Conservation (phyloP, 1,140 invertebrate species). For the Sogatella furcifera region DNA sequence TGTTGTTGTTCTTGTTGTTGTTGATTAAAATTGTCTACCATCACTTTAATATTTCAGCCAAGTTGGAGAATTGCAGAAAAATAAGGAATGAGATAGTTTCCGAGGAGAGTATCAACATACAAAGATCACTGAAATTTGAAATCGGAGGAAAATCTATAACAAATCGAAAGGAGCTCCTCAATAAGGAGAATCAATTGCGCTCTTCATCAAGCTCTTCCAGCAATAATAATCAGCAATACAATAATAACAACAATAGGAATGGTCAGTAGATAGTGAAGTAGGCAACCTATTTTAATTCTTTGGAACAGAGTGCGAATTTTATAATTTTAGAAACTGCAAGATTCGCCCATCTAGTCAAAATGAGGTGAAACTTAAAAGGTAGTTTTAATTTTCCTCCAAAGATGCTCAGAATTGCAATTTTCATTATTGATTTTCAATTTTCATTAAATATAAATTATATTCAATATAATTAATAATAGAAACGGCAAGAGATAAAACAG, state of each 20-base stretch:
- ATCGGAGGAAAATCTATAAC: background rate
- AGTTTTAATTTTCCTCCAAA: no score
- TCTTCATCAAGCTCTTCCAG: conserved; percentile 9
- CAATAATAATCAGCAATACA: conserved; percentile 9
- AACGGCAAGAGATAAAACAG: background rate
- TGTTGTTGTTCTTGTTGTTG: no score
- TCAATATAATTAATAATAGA: no score
- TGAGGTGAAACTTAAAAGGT: no score
- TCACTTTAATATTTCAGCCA: conserved; percentile 16
- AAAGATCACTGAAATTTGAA: background rate
- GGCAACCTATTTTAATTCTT: no score
- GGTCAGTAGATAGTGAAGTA: background rate
- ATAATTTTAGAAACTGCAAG: no score
- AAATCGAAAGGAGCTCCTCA: conserved; percentile 7
- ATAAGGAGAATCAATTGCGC: conserved; percentile 17
- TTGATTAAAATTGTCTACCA: background rate
- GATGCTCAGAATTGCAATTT: no score
- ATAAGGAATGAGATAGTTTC: conserved; percentile 16
- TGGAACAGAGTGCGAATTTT: no score
- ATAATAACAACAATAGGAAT: conserved; percentile 8
- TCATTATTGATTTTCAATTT: no score
- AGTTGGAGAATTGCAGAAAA: conserved; percentile 21
- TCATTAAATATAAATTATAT: no score
- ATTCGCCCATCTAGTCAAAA: no score
- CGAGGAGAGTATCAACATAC: conserved; percentile 1